Evolutionary conservation across 1,140 invertebrate genomes (phyloP).

Genomic region (Venturia canescens): DNA sequence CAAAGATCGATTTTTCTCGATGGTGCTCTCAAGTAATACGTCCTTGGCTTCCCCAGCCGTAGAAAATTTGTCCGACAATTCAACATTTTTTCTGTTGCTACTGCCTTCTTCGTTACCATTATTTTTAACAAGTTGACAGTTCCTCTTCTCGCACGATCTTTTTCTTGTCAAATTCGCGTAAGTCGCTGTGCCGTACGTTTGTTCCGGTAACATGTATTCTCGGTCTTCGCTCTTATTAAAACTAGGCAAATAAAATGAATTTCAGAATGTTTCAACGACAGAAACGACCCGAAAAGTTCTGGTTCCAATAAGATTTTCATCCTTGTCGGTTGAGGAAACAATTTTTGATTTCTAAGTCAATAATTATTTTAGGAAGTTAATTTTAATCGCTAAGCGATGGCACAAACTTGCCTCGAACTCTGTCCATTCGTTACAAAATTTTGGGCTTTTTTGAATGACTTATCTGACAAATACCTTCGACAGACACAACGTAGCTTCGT

Average conservation of each 20-base stretch:
- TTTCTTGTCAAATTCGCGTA: constrained; percentile 11
- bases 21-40: neutral
- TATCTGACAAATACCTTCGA: constrained; percentile 15
- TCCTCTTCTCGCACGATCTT: neutral
- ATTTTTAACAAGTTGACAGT: no score
- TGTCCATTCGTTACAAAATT: neutral
- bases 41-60: neutral
- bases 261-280: no score
- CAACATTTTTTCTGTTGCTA: neutral
- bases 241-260: neutral
- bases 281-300: no score
- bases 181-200: constrained; percentile 3
- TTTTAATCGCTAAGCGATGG: no score
- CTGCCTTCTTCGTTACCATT: neutral
- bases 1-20: neutral
- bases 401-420: no score
- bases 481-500: constrained; percentile 41
- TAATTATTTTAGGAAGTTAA: no score
- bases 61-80: neutral
- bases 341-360: no score
- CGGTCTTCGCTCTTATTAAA: constrained; percentile 6
- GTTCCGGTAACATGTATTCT: constrained; percentile 23
- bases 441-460: neutral
- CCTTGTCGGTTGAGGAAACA: no score
- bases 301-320: no score